Conservation (phyloP, 2,797 vertebrate genomes). For the Alauda arvensis region DNA sequence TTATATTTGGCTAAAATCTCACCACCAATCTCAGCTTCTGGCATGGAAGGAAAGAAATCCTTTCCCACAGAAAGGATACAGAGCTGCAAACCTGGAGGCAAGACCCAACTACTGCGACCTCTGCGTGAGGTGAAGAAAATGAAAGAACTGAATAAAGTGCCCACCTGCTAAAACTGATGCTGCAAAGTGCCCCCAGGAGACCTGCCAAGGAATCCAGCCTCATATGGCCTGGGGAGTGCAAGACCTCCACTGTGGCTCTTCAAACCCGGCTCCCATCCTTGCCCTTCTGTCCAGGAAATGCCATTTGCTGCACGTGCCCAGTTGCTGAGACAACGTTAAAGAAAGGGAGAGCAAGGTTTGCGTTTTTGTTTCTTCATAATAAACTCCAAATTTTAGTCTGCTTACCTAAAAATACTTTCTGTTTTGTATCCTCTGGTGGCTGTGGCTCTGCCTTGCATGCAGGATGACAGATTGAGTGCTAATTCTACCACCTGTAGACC, state of each 20-base stretch:
- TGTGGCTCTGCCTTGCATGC: neutral
- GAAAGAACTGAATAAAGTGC: neutral
- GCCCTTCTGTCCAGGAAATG: neutral
- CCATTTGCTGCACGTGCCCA: rapidly evolving
- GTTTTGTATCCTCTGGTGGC: neutral
- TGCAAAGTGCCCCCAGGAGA: neutral
- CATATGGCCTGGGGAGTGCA: neutral
- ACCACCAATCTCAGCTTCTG: neutral
- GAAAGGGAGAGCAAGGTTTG: neutral
- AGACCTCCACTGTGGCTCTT: neutral
- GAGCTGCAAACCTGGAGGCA: neutral
- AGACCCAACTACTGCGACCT: neutral
- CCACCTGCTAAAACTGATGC: neutral
- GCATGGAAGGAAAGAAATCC: neutral
- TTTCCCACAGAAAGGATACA: neutral
- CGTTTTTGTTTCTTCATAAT: neutral
- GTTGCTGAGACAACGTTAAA: rapidly evolving
- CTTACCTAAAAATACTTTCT: neutral
- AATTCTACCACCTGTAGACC: conserved; percentile 57
- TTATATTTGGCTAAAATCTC: neutral
- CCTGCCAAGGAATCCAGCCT: neutral
- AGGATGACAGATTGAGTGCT: conserved; percentile 51
- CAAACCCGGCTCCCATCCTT: neutral
- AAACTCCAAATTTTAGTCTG: neutral
- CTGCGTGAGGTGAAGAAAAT: neutral